phyloP scores from a whole-genome alignment of 1,140 invertebrate genomes.

The Apis laboriosa region DNA sequence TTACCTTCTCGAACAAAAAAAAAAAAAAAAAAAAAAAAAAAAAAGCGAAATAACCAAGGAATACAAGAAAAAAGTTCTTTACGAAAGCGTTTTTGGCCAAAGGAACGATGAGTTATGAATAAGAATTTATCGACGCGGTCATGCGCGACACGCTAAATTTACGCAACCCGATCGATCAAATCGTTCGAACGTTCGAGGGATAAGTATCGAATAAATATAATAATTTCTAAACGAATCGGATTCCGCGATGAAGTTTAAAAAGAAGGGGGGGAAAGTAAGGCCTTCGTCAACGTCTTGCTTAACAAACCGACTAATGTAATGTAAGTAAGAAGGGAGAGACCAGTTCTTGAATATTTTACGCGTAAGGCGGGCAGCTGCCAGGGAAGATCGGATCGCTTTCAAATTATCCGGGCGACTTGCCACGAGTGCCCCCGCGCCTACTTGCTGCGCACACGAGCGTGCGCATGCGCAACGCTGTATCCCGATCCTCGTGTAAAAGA shows the following conservation, averaged over 20 bases:
- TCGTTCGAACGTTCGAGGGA: no score
- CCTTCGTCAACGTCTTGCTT: conserved; percentile 58
- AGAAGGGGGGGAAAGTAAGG: conserved; percentile 29
- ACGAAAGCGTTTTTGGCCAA: background rate
- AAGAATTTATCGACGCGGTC: background rate
- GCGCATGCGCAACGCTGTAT: conserved; percentile 44
- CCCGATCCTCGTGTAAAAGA: conserved; percentile 24
- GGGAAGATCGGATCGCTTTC: conserved; percentile 79
- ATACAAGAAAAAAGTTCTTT: background rate
- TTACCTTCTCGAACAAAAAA: conserved; percentile 13
- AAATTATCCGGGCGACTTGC: conserved; percentile 80
- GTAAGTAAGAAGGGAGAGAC: conserved; percentile 58
- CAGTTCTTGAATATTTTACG: conserved; percentile 81
- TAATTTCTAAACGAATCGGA: conserved; percentile 19
- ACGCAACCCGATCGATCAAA: background rate
- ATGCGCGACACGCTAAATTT: no score
- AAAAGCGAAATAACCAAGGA: conserved; percentile 1
- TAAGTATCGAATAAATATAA: background rate
- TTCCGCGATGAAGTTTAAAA: background rate
- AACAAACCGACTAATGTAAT: conserved; percentile 64
- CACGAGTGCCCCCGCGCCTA: conserved; percentile 70
- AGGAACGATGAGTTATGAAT: background rate
- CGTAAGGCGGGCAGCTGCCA: conserved; percentile 80
- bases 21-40: no score
- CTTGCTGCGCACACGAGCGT: conserved; percentile 41